These are phyloP conservation scores for Syrrhaptes paradoxus DNA, from an alignment of 2,113 vertebrate genomes.

Conservation along the genomic window DNA sequence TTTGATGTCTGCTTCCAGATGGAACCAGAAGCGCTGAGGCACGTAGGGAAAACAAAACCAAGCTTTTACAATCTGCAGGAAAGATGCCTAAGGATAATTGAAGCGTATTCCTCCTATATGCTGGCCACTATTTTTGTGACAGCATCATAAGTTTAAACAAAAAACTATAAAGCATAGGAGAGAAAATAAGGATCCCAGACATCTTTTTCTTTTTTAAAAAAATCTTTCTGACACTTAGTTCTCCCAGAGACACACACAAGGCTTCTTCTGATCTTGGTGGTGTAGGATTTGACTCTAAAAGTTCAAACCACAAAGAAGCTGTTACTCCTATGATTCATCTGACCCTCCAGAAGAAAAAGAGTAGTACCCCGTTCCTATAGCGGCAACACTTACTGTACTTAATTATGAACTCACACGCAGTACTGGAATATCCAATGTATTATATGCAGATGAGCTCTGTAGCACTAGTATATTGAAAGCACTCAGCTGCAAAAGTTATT, in stretches of 20 bases:
- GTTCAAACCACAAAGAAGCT: conserved; percentile 7
- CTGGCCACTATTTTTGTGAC: background rate
- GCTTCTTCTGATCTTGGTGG: background rate
- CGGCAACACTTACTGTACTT: background rate
- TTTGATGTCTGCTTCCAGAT: conserved; percentile 62
- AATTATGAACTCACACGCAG: background rate
- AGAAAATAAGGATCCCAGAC: background rate
- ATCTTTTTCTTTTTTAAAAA: background rate
- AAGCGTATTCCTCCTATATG: background rate
- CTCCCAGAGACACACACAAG: background rate
- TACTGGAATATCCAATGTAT: background rate
- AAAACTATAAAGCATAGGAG: background rate
- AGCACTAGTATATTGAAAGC: background rate
- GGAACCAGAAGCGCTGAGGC: conserved; percentile 25
- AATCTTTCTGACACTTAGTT: background rate
- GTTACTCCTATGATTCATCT: conserved; percentile 1
- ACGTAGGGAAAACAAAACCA: conserved; percentile 32
- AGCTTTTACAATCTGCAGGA: background rate
- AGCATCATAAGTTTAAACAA: background rate
- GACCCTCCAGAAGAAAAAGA: background rate
- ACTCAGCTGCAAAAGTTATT: background rate
- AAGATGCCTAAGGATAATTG: conserved; percentile 53
- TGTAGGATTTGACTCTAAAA: background rate
- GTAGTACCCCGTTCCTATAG: background rate
- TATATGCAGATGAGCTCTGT: background rate